phyloP scores from a whole-genome alignment of 2,113 vertebrate species.

The Pseudolaguvia tuberculata region DNA sequence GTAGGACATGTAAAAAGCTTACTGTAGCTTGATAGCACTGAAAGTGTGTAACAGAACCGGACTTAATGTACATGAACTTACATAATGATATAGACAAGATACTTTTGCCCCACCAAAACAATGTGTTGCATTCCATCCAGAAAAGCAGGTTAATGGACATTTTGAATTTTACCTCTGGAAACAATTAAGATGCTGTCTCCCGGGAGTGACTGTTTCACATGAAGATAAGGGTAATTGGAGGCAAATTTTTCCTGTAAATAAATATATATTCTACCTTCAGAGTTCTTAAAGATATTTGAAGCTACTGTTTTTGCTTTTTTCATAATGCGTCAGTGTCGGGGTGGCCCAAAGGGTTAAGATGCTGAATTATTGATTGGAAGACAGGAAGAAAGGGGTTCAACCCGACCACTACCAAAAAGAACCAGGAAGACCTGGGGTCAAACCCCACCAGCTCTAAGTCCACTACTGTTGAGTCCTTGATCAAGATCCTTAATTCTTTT shows the following conservation, averaged over 20 bases:
- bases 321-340: not conserved
- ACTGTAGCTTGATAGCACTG: too few species aligned
- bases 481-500: too few species aligned
- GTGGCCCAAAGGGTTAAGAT: too few species aligned
- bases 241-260: not conserved
- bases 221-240: not conserved
- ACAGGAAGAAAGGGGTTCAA: too few species aligned
- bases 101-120: slow-evolving; percentile 51
- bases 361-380: too few species aligned
- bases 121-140: slow-evolving; percentile 19
- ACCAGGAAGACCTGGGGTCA: too few species aligned
- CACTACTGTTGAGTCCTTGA: too few species aligned
- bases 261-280: not conserved
- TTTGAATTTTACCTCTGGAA: slow-evolving; percentile 1
- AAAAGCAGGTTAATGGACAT: slow-evolving; percentile 29
- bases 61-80: too few species aligned
- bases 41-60: too few species aligned
- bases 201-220: not conserved
- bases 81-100: slow-evolving; percentile 51
- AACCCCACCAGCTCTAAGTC: too few species aligned
- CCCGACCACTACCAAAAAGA: too few species aligned
- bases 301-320: not conserved
- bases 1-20: too few species aligned
- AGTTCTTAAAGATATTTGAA: not conserved
- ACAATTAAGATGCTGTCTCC: not conserved